Conservation (phyloP, 2,888 invertebrate genomes). For the Laothoe populi region DNA sequence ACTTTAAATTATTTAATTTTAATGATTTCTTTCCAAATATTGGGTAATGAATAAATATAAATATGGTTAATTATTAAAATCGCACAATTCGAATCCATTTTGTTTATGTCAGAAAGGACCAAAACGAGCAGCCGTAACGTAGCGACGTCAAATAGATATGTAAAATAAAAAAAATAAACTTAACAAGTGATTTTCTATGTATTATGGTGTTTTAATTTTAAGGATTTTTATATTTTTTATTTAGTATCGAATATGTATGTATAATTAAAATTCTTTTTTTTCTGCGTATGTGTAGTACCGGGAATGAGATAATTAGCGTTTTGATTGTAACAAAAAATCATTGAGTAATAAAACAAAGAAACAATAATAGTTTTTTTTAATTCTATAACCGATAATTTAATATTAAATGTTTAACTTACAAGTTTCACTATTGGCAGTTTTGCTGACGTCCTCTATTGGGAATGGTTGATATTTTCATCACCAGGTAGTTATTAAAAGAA, state of each 20-base stretch:
- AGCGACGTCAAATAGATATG: slow-evolving; percentile 40
- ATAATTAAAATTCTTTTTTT: slow-evolving; percentile 20
- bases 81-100: slow-evolving; percentile 2
- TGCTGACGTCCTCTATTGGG: background rate
- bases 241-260: slow-evolving; percentile 54
- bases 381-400: background rate
- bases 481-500: background rate
- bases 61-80: too few species aligned
- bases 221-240: slow-evolving; percentile 46
- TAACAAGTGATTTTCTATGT: slow-evolving; percentile 56
- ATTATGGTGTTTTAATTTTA: slow-evolving; percentile 53
- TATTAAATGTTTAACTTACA: background rate
- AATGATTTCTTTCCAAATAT: background rate
- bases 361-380: too few species aligned
- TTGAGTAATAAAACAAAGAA: too few species aligned
- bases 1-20: background rate
- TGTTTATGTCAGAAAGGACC: slow-evolving; percentile 32
- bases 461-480: background rate
- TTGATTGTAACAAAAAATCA: slow-evolving; percentile 1
- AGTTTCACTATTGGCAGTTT: background rate
- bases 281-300: background rate
- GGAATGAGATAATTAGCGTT: background rate
- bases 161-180: slow-evolving; percentile 29
- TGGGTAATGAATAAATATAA: background rate
- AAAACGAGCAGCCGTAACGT: slow-evolving; percentile 35